Evolutionary conservation across 2,113 vertebrate species (phyloP), one percentile per base, ranked within the genome.

Genomic region (Arenaria interpres): DNA sequence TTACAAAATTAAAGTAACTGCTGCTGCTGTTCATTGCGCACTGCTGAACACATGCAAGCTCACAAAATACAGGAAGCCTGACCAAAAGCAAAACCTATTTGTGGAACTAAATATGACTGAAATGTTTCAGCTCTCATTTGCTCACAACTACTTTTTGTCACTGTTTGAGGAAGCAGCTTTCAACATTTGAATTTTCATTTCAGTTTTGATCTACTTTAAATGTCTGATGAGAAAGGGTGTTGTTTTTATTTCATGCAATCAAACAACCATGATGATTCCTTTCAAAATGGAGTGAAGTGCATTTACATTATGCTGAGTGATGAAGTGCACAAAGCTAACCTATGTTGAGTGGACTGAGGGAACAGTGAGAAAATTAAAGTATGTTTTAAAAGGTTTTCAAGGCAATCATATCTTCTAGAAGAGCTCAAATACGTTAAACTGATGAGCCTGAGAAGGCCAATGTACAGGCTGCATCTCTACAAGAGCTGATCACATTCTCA

Each of bases 41-140:
- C 45, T 81, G 67, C 3, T 76, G 78, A 88, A 97, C 37, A 75
- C 23, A 93, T 2, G 85, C 48, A 90, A 92, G 82, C 79, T 90
- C 37, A 16, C 77, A 93, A 97, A 97, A 97, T 97, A 98, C 95
- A 95, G 96, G 97, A 98, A 97, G 92, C 88, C 93, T 94, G 97
- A 98, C 97, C 95, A 98, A 98, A 98, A 98, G 74, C 95, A 98
- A 98, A 98, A 98, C 97, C 89, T 56, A 43, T 98, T 98, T 98
- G 97, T 98, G 98, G 98, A 98, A 98, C 97, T 98, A 96, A 96
- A 74, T 56, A 82, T 15, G 75, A 96, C 96, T 94, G 90, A 96
- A 96, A 66, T 39, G 54, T 88, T 90, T 45, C 53, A 69, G 93
- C 79, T 85, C 83, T 93, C 45, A 73, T 93, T 90, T 3, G 83